Conservation (phyloP, 92 coral and sea anemone genomes). For the Siderastrea radians region DNA sequence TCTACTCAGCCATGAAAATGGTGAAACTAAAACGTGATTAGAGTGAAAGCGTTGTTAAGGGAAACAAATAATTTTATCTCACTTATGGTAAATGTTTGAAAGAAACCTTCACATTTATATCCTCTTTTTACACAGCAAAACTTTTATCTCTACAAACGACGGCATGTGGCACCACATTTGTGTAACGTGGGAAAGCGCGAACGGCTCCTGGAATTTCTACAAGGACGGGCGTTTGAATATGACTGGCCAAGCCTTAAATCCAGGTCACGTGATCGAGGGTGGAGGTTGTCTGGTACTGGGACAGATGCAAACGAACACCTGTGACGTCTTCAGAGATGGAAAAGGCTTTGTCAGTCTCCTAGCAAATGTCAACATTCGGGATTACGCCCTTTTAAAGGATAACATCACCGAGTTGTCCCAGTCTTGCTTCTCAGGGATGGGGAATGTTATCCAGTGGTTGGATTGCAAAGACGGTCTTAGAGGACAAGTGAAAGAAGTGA, state of each 20-base stretch:
- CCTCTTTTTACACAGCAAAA: not conserved
- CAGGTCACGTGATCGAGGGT: not conserved
- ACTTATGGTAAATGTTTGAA: no score
- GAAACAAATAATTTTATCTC: no score
- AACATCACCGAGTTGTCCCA: not conserved
- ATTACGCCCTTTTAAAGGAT: not conserved
- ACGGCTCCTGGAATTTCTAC: not conserved
- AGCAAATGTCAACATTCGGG: not conserved
- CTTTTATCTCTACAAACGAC: not conserved
- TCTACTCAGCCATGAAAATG: no score
- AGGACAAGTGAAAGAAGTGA: not conserved
- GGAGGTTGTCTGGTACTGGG: not conserved
- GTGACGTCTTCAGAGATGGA: not conserved
- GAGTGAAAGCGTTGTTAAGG: no score
- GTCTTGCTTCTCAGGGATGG: not conserved
- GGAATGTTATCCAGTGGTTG: slow-evolving; percentile 3
- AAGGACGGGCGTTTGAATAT: not conserved
- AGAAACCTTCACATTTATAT: not conserved
- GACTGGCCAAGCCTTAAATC: not conserved
- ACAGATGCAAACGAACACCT: not conserved
- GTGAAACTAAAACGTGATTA: no score
- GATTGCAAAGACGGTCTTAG: not conserved
- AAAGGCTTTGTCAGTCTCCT: not conserved
- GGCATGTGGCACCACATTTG: slow-evolving; percentile 6
- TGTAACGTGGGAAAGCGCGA: not conserved